These are phyloP conservation scores for Drosophila pegasa DNA, from an alignment of 2,888 invertebrate species.

Conservation along the genomic window DNA sequence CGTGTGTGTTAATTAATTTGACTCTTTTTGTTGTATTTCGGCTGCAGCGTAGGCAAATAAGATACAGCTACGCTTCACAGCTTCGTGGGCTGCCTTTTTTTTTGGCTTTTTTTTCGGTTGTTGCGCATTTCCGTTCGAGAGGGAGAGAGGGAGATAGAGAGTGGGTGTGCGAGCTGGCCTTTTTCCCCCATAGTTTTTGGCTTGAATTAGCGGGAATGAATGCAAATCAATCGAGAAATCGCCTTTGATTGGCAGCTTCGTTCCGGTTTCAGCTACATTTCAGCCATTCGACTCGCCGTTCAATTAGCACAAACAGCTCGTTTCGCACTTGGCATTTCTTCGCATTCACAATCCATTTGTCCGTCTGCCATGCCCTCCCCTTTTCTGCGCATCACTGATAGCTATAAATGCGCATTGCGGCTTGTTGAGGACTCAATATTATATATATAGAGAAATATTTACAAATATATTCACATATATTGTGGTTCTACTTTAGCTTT, in stretches of 20 bases:
- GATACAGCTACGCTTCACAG: constrained; percentile 74
- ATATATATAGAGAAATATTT: background rate
- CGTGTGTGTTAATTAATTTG: constrained; percentile 72
- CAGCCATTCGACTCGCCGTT: constrained; percentile 42
- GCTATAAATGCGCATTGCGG: background rate
- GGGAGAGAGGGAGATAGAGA: background rate
- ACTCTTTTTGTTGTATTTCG: constrained; percentile 29
- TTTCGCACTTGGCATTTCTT: constrained; percentile 66
- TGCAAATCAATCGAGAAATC: constrained; percentile 50
- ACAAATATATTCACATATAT: background rate
- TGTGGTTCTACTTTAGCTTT: background rate
- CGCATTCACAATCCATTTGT: constrained; percentile 68
- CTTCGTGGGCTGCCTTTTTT: constrained; percentile 55
- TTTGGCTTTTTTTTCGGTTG: constrained; percentile 24
- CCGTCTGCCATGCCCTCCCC: background rate
- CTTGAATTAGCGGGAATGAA: constrained; percentile 29
- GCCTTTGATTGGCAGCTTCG: constrained; percentile 39
- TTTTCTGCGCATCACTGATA: background rate
- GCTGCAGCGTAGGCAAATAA: constrained; percentile 71
- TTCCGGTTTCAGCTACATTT: constrained; percentile 41
- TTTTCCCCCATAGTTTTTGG: background rate
- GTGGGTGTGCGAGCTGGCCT: constrained; percentile 6
- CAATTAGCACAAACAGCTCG: constrained; percentile 46
- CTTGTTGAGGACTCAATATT: background rate
- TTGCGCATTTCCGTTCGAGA: constrained; percentile 64